Conservation (phyloP, 2,888 invertebrate species). For the Hirtodrosophila trivittata region DNA sequence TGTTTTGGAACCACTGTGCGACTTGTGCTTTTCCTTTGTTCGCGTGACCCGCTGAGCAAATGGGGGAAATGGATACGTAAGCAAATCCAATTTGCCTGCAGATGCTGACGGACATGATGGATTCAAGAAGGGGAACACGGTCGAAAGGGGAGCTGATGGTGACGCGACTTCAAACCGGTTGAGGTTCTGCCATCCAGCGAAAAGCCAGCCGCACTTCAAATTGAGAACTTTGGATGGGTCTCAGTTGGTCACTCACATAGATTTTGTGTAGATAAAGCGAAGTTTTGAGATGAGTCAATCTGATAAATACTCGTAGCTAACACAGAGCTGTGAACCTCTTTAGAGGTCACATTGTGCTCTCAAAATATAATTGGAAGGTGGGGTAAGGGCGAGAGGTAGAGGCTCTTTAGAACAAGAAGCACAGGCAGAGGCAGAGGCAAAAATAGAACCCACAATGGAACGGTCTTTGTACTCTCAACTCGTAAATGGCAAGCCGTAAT, state of each 20-base stretch:
- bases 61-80: conserved; percentile 50
- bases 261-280: conserved; percentile 34
- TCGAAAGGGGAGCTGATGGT: not conserved
- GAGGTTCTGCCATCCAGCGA: conserved; percentile 31
- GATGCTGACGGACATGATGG: conserved; percentile 23
- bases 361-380: too few relatives aligned
- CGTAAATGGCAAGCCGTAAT: conserved; percentile 26
- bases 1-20: conserved; percentile 39
- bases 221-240: conserved; percentile 29
- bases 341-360: conserved; percentile 20
- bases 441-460: conserved; percentile 8
- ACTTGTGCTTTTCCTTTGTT: conserved; percentile 52
- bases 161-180: too few relatives aligned
- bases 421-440: not conserved
- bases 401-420: not conserved
- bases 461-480: conserved; percentile 15
- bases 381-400: too few relatives aligned
- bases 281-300: conserved; percentile 34
- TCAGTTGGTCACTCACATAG: conserved; percentile 34
- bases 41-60: conserved; percentile 48
- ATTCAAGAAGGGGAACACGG: not conserved
- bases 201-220: conserved; percentile 1
- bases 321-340: conserved; percentile 2
- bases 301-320: conserved; percentile 7
- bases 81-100: conserved; percentile 51